Evolutionary conservation across 2,797 vertebrate species (phyloP).

Genomic region (Chloroceryle amazona): DNA sequence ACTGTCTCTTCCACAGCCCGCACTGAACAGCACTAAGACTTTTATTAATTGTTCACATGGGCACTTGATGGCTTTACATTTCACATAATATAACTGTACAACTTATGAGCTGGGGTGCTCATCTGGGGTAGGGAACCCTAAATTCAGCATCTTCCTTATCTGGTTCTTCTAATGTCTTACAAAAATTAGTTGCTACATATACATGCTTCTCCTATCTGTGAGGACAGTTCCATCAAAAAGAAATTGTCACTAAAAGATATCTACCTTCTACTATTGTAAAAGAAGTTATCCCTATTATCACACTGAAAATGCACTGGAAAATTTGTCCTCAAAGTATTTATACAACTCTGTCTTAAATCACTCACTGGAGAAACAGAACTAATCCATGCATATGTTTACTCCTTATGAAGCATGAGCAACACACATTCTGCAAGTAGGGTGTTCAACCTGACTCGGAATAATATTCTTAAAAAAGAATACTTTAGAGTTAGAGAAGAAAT

Average conservation of each 20-base stretch:
- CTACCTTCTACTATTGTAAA: too few relatives aligned
- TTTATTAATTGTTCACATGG: neutral
- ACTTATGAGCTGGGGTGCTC: neutral
- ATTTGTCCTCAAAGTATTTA: neutral
- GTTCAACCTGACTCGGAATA: neutral
- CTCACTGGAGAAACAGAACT: neutral
- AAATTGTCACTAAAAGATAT: neutral
- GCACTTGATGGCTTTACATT: neutral
- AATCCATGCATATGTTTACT: neutral
- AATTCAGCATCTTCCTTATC: neutral
- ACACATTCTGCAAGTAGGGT: neutral
- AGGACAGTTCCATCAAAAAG: neutral
- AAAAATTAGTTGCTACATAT: neutral
- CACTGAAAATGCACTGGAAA: neutral
- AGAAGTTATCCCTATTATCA: neutral
- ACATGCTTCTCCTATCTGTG: neutral
- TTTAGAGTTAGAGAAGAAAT: neutral
- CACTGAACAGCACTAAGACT: neutral
- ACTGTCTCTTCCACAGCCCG: neutral
- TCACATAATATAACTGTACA: neutral
- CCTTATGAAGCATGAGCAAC: neutral
- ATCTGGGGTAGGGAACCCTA: neutral
- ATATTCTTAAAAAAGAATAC: neutral
- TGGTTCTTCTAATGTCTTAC: neutral
- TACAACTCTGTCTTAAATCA: neutral